phyloP scores from a whole-genome alignment of 2,797 vertebrate species.

The Enteromius afrohamiltoni region DNA sequence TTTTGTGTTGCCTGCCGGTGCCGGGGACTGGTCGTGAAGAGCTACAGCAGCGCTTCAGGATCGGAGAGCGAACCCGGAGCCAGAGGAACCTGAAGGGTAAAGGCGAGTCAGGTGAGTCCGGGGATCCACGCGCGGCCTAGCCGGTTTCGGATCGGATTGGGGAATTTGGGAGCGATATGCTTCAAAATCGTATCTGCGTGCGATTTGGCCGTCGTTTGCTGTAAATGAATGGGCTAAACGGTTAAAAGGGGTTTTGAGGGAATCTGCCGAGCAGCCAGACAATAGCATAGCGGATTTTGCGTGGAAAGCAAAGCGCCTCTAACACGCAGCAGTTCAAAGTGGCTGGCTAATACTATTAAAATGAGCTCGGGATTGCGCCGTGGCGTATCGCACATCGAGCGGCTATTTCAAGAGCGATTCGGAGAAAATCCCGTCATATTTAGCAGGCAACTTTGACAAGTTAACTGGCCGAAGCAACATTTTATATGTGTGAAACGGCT shows the following conservation, averaged over 20 bases:
- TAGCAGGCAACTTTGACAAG: conserved; percentile 28
- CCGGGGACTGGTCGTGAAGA: conserved; percentile 84
- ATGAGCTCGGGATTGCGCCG: conserved; percentile 52
- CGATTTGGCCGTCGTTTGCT: not conserved
- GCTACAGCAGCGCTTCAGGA: conserved; percentile 82
- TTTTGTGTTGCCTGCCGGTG: conserved; percentile 85
- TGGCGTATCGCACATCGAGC: conserved; percentile 30
- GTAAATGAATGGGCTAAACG: not conserved
- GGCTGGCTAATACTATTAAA: conserved; percentile 61
- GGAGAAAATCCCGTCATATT: not conserved
- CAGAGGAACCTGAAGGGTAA: conserved; percentile 78
- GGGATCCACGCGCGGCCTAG: conserved; percentile 77
- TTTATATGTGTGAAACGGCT: conserved; percentile 68
- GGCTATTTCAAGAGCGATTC: conserved; percentile 23
- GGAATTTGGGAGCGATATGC: conserved; percentile 64
- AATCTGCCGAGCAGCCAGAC: conserved; percentile 68
- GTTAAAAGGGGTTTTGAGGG: conserved; percentile 21
- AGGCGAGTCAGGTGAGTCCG: conserved; percentile 84
- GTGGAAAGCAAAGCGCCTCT: conserved; percentile 67
- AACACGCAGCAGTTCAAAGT: conserved; percentile 68
- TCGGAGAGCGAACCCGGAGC: conserved; percentile 83
- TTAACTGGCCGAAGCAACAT: conserved; percentile 27
- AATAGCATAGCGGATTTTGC: conserved; percentile 73
- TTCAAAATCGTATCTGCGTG: conserved; percentile 26
- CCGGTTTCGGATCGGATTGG: conserved; percentile 52